Base-by-base conservation (phyloP, 2,113 vertebrate species). In the Chelonoidis abingdonii region DNA sequence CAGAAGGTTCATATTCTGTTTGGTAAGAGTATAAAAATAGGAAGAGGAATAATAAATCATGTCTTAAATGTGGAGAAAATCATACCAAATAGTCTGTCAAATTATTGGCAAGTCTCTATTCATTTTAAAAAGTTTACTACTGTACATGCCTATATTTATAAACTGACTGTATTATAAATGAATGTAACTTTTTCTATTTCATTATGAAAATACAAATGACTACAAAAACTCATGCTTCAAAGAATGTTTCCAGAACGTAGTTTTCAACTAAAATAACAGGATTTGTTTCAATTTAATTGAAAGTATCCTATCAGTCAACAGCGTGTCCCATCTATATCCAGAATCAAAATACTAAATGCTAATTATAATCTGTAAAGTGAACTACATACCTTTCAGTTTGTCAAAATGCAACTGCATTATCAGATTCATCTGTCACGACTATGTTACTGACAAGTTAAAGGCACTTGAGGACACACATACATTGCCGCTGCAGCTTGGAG, bases 381-480 rank as follows among this genome's bases (percentile, higher is more conserved):
- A 10, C 1, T 24, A 75, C 4, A 16, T 1, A 80, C 44, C 29
- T 80, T 62, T n/a, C 35, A 29, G 53, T 88, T 38, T 80, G 53
- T 62, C 59, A 93, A 93, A 93, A 85, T 17, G 17, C 78, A 85
- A 44, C n/a, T 10, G 21, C 12, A 83, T 83, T 59, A 87, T 65
- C 44, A 17, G 87, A 87, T 57, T 80, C 62, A 80, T 56, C 44
- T 49, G 78, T 54, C 92, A 80, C n/a, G 89, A 31, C 83, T 53
- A 49, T 0, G 4, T 38, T 83, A 87, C 59, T 7, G 47, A 92
- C 83, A 90, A 52, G 47, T 87, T 57, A 97, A 93, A 95, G 90
- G 38, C 92, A 95, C 83, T 65, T 89, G 54, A 89, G 94, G 92
- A 93, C 86, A 91, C 52, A 44, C 19, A 89, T 80, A 49, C 11